Conservation (phyloP, 2,113 vertebrate genomes). For the Hippocampus abdominalis region DNA sequence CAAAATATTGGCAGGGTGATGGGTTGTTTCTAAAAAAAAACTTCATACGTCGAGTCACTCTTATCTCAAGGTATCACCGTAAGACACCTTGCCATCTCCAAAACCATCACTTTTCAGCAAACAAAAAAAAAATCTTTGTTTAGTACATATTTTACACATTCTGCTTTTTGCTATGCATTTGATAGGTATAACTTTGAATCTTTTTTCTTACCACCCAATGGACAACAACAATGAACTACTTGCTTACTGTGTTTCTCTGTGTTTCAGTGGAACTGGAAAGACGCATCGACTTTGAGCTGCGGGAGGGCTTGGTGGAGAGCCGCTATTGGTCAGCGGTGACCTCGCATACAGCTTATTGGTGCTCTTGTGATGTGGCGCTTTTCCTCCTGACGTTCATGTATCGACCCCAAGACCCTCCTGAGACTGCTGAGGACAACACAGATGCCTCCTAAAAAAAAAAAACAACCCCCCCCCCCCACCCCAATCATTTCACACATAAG, state of each 20-base stretch:
- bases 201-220: not conserved
- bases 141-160: too few species aligned
- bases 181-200: not conserved
- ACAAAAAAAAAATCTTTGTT: too few species aligned
- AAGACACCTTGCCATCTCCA: too few species aligned
- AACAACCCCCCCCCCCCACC: too few species aligned
- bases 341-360: conserved; percentile 95
- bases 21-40: too few species aligned
- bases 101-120: too few species aligned
- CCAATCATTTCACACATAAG: not conserved
- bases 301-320: conserved; percentile 94
- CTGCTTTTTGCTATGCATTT: too few species aligned
- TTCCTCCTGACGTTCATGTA: conserved; percentile 95
- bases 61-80: too few species aligned
- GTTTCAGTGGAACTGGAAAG: conserved; percentile 85
- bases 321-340: conserved; percentile 96
- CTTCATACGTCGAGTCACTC: too few species aligned
- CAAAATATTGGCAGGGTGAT: too few species aligned
- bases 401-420: conserved; percentile 71
- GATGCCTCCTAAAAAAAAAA: conserved; percentile 40
- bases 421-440: conserved; percentile 47
- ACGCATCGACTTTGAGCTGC: conserved; percentile 92
- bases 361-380: conserved; percentile 89
- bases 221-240: not conserved
- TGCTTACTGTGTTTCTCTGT: conserved; percentile 10